Evolutionary conservation across 1,140 invertebrate genomes (phyloP), one percentile per base, ranked within the genome.

Genomic region (Matsumurasca onukii): DNA sequence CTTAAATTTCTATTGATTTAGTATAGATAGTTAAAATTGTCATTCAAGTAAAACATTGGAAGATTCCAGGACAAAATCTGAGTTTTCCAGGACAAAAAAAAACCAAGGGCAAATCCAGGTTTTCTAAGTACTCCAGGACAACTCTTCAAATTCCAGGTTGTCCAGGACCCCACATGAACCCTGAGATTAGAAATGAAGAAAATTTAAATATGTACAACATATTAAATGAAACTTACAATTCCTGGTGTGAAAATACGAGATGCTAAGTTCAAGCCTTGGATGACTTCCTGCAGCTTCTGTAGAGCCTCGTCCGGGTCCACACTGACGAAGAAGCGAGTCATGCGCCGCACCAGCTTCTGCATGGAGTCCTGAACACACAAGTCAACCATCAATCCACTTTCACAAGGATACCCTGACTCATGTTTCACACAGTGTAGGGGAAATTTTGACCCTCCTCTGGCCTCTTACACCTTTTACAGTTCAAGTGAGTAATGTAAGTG

Each of bases 281-380:
- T 83, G 12, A 84, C 81, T 63, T 80, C 78, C 22, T 83, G 80
- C 64, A 96, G 78, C 55, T 84, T 82, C 71, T 83, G 81, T 1
- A 90, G 76, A 2, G 89, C 88, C 29, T 84, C 82, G 55, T 90
- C 87, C 64, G 84, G 82, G 61, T 82, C 81, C 0, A 85, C 88
- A 31, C 81, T 86, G 0, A 95, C 91, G 79, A 92, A 94, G 78
- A 97, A 95, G 71, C 95, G 84, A 20, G 95, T 98, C 92, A 98
- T 93, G 72, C 95, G 86, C 55, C 90, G 88, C 31, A 96, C 93
- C 69, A 97, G 81, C 74, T 88, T 88, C 78, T 94, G 89, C 77
- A 93, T 86, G 55, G 87, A 84, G 69, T 86, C 88, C 83, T 85
- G 75, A 78, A 81, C 71, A 73, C 73, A 74, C 71, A 73, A 49